These are phyloP conservation scores for Lepus oiostolus DNA, from an alignment of 2,797 vertebrate species.

Conservation along the genomic window DNA sequence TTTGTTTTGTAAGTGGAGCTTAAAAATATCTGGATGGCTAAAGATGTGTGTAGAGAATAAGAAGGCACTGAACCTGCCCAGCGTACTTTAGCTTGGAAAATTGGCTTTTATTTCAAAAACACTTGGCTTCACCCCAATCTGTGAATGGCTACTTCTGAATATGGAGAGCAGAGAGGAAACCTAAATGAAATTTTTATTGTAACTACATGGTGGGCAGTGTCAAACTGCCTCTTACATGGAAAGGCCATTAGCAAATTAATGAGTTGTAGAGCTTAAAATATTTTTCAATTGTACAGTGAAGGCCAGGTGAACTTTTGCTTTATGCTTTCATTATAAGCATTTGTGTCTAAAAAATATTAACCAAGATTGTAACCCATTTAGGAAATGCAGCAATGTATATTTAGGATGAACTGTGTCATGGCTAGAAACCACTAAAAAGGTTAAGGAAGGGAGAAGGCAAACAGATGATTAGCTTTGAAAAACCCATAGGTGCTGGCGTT, in stretches of 20 bases:
- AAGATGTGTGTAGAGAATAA: conserved; percentile 48
- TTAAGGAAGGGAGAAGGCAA: neutral
- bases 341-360: conserved; percentile 62
- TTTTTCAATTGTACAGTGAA: conserved; percentile 45
- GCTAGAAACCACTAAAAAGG: conserved; percentile 35
- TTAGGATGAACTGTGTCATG: conserved; percentile 25
- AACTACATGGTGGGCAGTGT: conserved; percentile 34
- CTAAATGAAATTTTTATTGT: conserved; percentile 45
- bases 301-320: neutral
- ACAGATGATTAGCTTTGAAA: neutral
- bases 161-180: conserved; percentile 58
- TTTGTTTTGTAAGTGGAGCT: conserved; percentile 62
- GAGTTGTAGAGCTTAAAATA: conserved; percentile 25
- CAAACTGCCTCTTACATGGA: neutral
- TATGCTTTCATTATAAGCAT: conserved; percentile 35
- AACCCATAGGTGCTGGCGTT: neutral
- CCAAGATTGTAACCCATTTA: neutral
- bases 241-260: conserved; percentile 52
- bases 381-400: conserved; percentile 45
- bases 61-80: neutral
- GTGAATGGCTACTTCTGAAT: conserved; percentile 51
- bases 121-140: conserved; percentile 18
- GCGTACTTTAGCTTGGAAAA: conserved; percentile 46
- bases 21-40: conserved; percentile 29
- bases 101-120: conserved; percentile 43